Conservation (phyloP, 1,140 invertebrate genomes). For the Argopecten irradians region DNA sequence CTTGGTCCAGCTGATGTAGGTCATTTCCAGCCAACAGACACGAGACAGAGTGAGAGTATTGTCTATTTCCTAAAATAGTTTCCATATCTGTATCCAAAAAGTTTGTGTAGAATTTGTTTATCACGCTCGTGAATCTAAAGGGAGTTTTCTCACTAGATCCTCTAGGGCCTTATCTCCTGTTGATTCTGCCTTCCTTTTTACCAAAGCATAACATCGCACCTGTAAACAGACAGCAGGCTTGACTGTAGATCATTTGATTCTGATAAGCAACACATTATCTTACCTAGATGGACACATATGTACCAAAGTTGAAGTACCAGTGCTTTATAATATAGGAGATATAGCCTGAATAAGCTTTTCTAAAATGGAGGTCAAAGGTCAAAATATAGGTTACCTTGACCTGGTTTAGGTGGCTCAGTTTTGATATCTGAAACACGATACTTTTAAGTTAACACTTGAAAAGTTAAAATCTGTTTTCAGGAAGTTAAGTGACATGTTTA, state of each 20-base stretch:
- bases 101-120: neutral
- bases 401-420: neutral
- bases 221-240: slow-evolving; percentile 32
- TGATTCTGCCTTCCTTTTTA: slow-evolving; percentile 37
- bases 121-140: slow-evolving; percentile 52
- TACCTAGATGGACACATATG: neutral
- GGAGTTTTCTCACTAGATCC: slow-evolving; percentile 47
- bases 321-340: neutral
- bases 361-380: too few species aligned
- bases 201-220: slow-evolving; percentile 42
- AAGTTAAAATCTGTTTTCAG: neutral
- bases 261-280: neutral
- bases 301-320: neutral
- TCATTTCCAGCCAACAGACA: too few species aligned
- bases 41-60: too few species aligned
- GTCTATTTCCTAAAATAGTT: neutral
- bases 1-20: too few species aligned
- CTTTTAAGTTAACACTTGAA: neutral
- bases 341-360: neutral
- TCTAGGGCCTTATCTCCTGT: slow-evolving; percentile 36
- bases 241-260: neutral
- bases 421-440: neutral
- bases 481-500: neutral
- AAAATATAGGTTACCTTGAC: neutral
- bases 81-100: neutral